Conservation (phyloP, 2,797 vertebrate species). For the Centropyge bicolor region DNA sequence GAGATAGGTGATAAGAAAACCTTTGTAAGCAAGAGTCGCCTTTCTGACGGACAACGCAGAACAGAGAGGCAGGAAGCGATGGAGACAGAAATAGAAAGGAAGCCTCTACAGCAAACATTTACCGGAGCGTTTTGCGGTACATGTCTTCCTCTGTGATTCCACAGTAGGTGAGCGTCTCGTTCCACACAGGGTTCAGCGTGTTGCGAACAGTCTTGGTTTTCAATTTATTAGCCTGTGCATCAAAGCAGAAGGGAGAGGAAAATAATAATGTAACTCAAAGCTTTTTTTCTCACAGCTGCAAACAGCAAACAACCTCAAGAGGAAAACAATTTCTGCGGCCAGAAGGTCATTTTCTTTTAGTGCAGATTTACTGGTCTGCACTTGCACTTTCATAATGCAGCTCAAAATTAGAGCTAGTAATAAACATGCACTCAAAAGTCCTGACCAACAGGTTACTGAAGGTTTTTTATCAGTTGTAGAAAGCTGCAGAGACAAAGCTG, state of each 20-base stretch:
- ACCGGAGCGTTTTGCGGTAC: slow-evolving; percentile 93
- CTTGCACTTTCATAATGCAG: slow-evolving; percentile 13
- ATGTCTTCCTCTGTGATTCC: slow-evolving; percentile 94
- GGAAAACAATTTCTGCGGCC: slow-evolving; percentile 1
- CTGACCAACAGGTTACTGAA: background rate
- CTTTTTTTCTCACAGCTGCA: slow-evolving; percentile 7
- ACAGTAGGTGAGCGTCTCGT: slow-evolving; percentile 91
- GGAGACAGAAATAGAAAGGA: slow-evolving; percentile 50
- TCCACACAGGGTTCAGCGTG: slow-evolving; percentile 93
- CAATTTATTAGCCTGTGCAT: slow-evolving; percentile 91
- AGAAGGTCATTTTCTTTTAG: slow-evolving; percentile 25
- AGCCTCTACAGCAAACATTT: slow-evolving; percentile 44
- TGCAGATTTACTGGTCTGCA: slow-evolving; percentile 13
- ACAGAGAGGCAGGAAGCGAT: slow-evolving; percentile 19
- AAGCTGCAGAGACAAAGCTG: slow-evolving; percentile 5
- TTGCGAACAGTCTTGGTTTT: slow-evolving; percentile 94
- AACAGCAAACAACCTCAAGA: slow-evolving; percentile 9
- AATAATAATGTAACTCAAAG: slow-evolving; percentile 7
- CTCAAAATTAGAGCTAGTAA: slow-evolving; percentile 7
- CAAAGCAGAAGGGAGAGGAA: slow-evolving; percentile 24
- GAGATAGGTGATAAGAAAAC: slow-evolving; percentile 60
- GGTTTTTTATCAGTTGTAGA: slow-evolving; percentile 1
- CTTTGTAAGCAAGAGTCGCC: slow-evolving; percentile 39
- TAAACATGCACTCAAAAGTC: slow-evolving; percentile 29
- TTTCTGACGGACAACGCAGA: slow-evolving; percentile 17